Evolutionary conservation across 2,113 vertebrate genomes (phyloP).

Genomic region (Cyrtonyx montezumae): DNA sequence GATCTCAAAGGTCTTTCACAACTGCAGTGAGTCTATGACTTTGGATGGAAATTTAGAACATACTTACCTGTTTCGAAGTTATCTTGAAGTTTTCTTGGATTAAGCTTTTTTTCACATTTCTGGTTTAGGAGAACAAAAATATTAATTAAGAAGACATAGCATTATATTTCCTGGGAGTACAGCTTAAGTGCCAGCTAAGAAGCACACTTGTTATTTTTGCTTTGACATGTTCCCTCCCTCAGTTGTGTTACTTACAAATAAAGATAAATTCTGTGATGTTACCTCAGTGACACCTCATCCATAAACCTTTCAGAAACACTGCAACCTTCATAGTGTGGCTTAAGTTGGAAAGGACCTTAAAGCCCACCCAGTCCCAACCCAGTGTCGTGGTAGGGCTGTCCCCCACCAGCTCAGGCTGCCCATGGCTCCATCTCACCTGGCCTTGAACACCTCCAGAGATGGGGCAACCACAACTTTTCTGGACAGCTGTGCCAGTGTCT

Average conservation of each 20-base stretch:
- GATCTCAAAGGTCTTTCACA: not conserved
- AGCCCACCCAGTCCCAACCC: not conserved
- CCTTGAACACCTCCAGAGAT: not conserved
- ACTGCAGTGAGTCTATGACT: not conserved
- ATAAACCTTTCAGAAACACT: not conserved
- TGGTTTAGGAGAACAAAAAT: constrained; percentile 63
- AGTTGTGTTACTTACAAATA: not conserved
- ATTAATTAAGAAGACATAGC: not conserved
- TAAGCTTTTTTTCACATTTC: constrained; percentile 92
- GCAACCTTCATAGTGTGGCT: not conserved
- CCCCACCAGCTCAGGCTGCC: not conserved
- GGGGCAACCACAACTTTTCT: not conserved
- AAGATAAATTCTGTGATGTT: not conserved
- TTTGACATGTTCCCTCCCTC: not conserved
- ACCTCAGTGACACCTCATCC: not conserved
- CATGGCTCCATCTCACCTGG: not conserved
- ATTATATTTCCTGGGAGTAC: not conserved
- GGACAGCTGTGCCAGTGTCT: not conserved
- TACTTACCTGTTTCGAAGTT: constrained; percentile 89
- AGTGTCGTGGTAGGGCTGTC: not conserved
- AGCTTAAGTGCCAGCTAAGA: not conserved
- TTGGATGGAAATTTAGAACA: not conserved
- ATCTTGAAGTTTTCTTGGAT: constrained; percentile 90
- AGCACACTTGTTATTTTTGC: not conserved
- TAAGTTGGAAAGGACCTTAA: not conserved